Conservation (phyloP, 2,797 vertebrate genomes). For the Staurois parvus region DNA sequence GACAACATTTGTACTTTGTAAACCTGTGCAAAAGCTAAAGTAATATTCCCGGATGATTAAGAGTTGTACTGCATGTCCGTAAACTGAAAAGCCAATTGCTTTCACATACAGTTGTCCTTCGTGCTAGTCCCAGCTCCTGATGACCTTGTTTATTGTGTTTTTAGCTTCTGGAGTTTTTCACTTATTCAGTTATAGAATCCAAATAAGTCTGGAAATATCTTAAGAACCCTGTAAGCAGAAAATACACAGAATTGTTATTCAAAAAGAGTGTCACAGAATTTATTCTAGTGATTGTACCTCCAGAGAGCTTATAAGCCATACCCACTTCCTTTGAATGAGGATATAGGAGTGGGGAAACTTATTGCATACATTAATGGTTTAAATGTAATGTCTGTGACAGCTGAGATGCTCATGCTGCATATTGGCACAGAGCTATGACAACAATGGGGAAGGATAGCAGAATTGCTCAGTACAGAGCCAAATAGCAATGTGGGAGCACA, state of each 20-base stretch:
- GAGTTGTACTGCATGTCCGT: background rate
- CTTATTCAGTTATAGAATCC: slow-evolving; percentile 18
- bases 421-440: no score
- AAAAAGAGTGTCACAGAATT: background rate
- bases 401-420: background rate
- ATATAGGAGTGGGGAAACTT: background rate
- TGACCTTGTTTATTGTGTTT: slow-evolving; percentile 8
- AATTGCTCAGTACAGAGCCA: no score
- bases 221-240: slow-evolving; percentile 30
- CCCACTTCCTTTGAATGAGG: background rate
- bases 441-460: no score
- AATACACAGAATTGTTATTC: slow-evolving; percentile 21
- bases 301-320: no score
- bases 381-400: background rate
- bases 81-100: slow-evolving; percentile 12
- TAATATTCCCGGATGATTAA: slow-evolving; percentile 12
- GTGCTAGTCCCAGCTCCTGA: slow-evolving; percentile 10
- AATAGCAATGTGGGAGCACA: no score
- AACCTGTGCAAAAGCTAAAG: slow-evolving; percentile 19
- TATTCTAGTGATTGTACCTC: background rate
- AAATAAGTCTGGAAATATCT: slow-evolving; percentile 14
- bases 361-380: slow-evolving; percentile 8
- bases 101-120: slow-evolving; percentile 19
- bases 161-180: slow-evolving; percentile 10
- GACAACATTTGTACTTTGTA: background rate